A percentile compares a stretch with the other conserved stretches of the same genome.
These are phyloP conservation scores for Drosophila simulans DNA, from an alignment of 1,140 invertebrate genomes.

Conservation along the genomic window DNA sequence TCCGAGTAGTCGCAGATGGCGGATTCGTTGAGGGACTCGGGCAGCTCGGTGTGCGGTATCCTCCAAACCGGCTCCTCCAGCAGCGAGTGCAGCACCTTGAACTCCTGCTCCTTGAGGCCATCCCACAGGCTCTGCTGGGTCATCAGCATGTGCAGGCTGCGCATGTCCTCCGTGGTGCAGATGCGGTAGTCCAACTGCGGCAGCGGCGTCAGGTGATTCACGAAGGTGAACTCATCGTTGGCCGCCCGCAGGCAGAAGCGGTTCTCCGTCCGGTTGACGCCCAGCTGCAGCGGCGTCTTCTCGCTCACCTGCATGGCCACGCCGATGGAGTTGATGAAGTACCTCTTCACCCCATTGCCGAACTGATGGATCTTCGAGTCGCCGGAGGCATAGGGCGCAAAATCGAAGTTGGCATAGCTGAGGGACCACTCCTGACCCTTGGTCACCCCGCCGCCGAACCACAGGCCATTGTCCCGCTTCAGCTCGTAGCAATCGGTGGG, in stretches of 20 bases:
- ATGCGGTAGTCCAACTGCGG: slow-evolving; percentile 93
- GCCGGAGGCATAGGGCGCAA: slow-evolving; percentile 92
- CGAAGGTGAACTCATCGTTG: slow-evolving; percentile 91
- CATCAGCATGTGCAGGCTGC: slow-evolving; percentile 88
- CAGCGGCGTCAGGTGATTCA: slow-evolving; percentile 87
- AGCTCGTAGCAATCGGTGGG: slow-evolving; percentile 94
- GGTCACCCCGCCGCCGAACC: slow-evolving; percentile 93
- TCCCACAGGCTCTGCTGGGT: slow-evolving; percentile 92
- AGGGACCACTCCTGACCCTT: slow-evolving; percentile 92
- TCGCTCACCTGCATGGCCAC: slow-evolving; percentile 91
- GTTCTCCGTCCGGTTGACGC: slow-evolving; percentile 88
- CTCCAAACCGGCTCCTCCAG: slow-evolving; percentile 94
- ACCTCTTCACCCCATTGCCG: slow-evolving; percentile 92
- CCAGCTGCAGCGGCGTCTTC: slow-evolving; percentile 91
- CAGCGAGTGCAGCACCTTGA: slow-evolving; percentile 89
- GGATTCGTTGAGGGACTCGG: slow-evolving; percentile 87
- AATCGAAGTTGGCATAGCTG: slow-evolving; percentile 89
- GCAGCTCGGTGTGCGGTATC: slow-evolving; percentile 88
- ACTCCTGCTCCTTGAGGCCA: slow-evolving; percentile 90
- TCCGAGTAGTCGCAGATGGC: slow-evolving; percentile 93
- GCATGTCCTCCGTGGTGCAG: slow-evolving; percentile 92
- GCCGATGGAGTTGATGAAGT: slow-evolving; percentile 94
- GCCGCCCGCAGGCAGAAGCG: slow-evolving; percentile 91
- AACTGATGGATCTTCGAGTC: slow-evolving; percentile 91
- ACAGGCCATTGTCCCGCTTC: slow-evolving; percentile 88